Conservation (phyloP, 2,113 vertebrate genomes). For the Chamaetylas fuelleborni region DNA sequence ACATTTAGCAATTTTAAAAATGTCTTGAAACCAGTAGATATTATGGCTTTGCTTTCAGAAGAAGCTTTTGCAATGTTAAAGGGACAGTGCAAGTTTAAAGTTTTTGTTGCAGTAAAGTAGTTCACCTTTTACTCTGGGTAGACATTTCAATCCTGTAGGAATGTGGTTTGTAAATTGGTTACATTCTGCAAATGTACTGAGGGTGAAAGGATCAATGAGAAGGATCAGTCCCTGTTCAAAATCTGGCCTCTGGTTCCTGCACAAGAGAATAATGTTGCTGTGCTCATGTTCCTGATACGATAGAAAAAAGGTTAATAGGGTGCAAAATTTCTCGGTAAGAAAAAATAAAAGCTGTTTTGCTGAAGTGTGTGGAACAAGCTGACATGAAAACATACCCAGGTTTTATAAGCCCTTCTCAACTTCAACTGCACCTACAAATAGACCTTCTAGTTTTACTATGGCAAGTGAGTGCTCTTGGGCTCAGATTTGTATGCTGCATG, state of each 20-base stretch:
- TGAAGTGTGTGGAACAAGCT: constrained; percentile 13
- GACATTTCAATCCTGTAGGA: not conserved
- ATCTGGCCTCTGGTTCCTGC: not conserved
- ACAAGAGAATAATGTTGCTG: not conserved
- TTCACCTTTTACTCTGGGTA: not conserved
- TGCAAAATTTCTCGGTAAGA: constrained; percentile 24
- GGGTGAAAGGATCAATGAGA: not conserved
- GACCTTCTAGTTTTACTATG: not conserved
- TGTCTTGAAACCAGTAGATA: not conserved
- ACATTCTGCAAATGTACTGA: not conserved
- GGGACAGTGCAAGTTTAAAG: not conserved
- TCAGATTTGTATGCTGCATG: constrained; percentile 22
- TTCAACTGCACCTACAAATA: constrained; percentile 1
- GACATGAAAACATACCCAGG: not conserved
- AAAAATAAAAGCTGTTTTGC: constrained; percentile 33
- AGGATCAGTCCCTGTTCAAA: not conserved
- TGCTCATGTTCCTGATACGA: not conserved
- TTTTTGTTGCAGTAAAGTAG: not conserved
- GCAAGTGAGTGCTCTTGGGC: not conserved
- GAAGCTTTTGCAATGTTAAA: not conserved
- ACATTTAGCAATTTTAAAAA: not conserved
- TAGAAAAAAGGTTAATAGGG: constrained; percentile 41
- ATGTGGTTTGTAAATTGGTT: not conserved
- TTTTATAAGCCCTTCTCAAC: constrained; percentile 11
- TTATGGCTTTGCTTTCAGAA: not conserved